Evolutionary conservation across 1,140 invertebrate genomes (phyloP).

Genomic region (Neodiprion lecontei): DNA sequence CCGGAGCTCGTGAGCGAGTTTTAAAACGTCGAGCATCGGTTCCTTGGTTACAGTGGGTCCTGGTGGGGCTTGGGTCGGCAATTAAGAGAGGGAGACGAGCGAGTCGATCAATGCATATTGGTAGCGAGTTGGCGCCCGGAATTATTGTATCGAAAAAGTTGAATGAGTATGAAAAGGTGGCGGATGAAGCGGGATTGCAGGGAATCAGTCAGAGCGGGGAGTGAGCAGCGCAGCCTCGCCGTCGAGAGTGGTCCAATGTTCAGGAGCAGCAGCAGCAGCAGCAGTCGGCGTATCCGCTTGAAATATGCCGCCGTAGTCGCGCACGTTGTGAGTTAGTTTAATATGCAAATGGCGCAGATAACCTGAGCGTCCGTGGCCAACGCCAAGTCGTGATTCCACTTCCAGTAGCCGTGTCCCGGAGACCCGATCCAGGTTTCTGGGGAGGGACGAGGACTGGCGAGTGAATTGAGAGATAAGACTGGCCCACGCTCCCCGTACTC

Average conservation of each 20-base stretch:
- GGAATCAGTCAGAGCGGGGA: not conserved
- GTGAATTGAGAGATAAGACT: constrained; percentile 58
- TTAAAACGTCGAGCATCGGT: not conserved
- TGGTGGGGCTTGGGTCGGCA: constrained; percentile 24
- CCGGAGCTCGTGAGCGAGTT: not conserved
- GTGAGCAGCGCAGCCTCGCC: too few species aligned
- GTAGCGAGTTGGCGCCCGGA: constrained; percentile 41
- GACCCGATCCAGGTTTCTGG: constrained; percentile 9
- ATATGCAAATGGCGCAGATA: constrained; percentile 61
- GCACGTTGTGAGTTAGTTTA: constrained; percentile 60
- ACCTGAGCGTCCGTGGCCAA: constrained; percentile 56
- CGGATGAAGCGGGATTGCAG: too few species aligned
- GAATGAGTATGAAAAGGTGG: not conserved
- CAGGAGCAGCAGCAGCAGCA: too few species aligned
- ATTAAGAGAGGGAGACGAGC: constrained; percentile 36
- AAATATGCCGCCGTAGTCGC: constrained; percentile 52
- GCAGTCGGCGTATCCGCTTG: constrained; percentile 32
- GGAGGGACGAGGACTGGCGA: constrained; percentile 29
- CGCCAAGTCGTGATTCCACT: constrained; percentile 57
- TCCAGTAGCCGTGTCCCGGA: constrained; percentile 53
- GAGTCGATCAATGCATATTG: constrained; percentile 50
- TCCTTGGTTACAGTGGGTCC: not conserved
- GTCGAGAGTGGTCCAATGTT: too few species aligned
- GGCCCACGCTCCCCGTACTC: constrained; percentile 39
- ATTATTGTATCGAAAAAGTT: not conserved